phyloP scores from a whole-genome alignment of 2,888 invertebrate species.

The Leptinotarsa juncta region DNA sequence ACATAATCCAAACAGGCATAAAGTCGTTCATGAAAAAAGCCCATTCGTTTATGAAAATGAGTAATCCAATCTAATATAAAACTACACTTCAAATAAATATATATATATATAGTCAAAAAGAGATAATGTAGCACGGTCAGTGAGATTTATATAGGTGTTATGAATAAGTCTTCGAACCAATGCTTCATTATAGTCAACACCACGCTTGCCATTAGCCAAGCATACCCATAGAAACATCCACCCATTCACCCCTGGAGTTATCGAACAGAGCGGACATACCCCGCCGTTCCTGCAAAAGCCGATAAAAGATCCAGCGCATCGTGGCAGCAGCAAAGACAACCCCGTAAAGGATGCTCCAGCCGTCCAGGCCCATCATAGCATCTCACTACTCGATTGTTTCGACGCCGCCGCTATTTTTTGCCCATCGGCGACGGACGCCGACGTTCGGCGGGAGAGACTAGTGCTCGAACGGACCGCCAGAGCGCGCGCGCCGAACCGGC shows the following conservation, averaged over 20 bases:
- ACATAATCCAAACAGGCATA: too few relatives aligned
- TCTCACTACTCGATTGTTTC: constrained; percentile 36
- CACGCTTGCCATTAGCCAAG: too few relatives aligned
- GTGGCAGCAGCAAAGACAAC: not conserved
- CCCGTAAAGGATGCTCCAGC: constrained; percentile 9
- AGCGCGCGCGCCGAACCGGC: constrained; percentile 66
- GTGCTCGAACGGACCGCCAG: constrained; percentile 59
- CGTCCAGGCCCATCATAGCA: constrained; percentile 23
- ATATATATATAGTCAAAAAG: too few relatives aligned
- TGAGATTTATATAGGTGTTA: too few relatives aligned
- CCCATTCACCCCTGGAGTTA: constrained; percentile 33
- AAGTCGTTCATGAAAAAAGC: too few relatives aligned
- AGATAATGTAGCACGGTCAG: too few relatives aligned
- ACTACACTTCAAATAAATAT: too few relatives aligned
- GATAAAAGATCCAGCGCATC: constrained; percentile 14
- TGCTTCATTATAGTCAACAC: too few relatives aligned
- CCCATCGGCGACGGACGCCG: constrained; percentile 62
- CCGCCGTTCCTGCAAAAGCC: constrained; percentile 4
- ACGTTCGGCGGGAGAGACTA: constrained; percentile 50
- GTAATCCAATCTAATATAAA: too few relatives aligned
- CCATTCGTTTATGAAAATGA: too few relatives aligned
- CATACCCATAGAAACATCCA: not conserved
- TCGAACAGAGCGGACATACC: constrained; percentile 9
- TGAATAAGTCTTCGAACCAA: too few relatives aligned
- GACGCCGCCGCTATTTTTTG: constrained; percentile 45